Evolutionary conservation across 2,113 vertebrate genomes (phyloP), one percentile per base, ranked within the genome.

Genomic region (Leptobrachium ailaonicum): DNA sequence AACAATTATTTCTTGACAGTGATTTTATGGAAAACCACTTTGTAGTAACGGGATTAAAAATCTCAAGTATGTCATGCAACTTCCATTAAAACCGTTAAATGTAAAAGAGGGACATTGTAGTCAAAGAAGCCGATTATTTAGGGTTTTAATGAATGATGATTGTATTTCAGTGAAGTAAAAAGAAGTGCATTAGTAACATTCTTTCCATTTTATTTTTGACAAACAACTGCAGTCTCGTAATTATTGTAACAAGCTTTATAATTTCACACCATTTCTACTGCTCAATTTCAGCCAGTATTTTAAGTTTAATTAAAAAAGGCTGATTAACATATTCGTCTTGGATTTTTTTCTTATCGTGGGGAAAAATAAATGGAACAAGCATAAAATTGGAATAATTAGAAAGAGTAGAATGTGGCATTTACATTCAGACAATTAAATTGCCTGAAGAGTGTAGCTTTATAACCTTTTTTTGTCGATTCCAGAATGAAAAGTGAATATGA

Each of bases 301-400:
- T 45, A 62, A 60, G 53, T 42, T 70, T 70, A 77, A 70, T 77
- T 70, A 77, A 77, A 66, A 77, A 14, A 71, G 56, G 53, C 58
- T 77, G 53, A 77, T 77, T 77, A 77, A 77, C 66, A 77, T 77
- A 62, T 69, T 77, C 66, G 69, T 77, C 66, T 60, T 77, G 41
- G 41, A 69, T 77, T 69, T 77, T 69, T 45, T 70, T 60, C 66
- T 77, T 77, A 70, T 67, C 66, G 45, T 54, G 67, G 66, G 41
- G n/a, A 70, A 77, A 70, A 77, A 68, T 69, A 77, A 56, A 47
- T 69, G 66, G 66, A 58, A 77, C 75, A 45, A 60, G 75, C 66
- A 56, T 67, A 76, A 68, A 76, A 76, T 76, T 56, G 50, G 53
- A 77, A 77, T 77, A 70, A 54, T 53, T 71, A 71, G 20, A 71